Evolutionary conservation across 2,888 invertebrate species (phyloP).

Genomic region (Laothoe populi): DNA sequence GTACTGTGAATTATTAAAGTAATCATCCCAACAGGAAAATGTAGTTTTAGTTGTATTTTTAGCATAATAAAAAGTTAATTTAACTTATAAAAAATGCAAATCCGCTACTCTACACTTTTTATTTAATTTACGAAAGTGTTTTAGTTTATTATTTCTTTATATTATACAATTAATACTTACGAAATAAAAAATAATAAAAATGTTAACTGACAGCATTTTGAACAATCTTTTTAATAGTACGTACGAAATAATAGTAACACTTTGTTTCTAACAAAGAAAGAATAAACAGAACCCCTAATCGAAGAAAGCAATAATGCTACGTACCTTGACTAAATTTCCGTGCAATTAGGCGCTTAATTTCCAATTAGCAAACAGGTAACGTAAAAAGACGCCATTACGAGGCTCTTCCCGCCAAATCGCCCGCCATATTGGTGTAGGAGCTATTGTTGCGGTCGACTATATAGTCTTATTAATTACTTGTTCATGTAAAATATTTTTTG

Average conservation of each 20-base stretch:
- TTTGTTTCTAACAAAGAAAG: constrained; percentile 53
- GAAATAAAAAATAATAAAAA: too few species aligned
- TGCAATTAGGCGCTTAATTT: constrained; percentile 80
- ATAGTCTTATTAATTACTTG: constrained; percentile 3
- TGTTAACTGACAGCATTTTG: not conserved
- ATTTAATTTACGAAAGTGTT: too few species aligned
- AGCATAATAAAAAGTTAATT: not conserved
- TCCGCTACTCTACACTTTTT: not conserved
- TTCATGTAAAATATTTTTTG: not conserved
- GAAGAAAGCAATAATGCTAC: constrained; percentile 72
- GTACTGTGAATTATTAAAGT: not conserved
- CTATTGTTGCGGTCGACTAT: constrained; percentile 7
- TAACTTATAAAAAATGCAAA: too few species aligned
- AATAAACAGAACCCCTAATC: constrained; percentile 73
- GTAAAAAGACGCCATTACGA: constrained; percentile 81
- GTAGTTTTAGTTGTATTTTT: not conserved
- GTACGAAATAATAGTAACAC: constrained; percentile 15
- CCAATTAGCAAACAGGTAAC: constrained; percentile 84
- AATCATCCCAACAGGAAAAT: not conserved
- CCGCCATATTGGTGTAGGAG: constrained; percentile 40
- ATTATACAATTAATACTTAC: too few species aligned
- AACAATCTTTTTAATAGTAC: not conserved
- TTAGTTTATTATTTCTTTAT: too few species aligned
- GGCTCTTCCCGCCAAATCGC: constrained; percentile 75
- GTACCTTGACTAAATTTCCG: constrained; percentile 69